A percentile compares a stretch with the other conserved stretches of the same genome.
phyloP scores from a whole-genome alignment of 2,888 invertebrate genomes.

The Sesia apiformis region DNA sequence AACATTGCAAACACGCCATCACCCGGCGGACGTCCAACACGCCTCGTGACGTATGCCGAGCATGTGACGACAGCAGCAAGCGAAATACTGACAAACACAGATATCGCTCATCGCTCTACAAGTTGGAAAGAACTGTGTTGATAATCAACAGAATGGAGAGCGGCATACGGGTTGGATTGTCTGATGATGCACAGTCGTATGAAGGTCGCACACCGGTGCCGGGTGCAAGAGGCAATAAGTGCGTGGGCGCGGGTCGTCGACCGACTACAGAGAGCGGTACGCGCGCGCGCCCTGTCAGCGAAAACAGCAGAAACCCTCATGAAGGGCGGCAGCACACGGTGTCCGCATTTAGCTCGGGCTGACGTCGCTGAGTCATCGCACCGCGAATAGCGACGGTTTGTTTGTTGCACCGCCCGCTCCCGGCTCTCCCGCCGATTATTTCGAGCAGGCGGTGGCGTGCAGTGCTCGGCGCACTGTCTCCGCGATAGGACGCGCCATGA shows the following conservation, averaged over 20 bases:
- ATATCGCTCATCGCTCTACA: too few relatives aligned
- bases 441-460: conserved; percentile 42
- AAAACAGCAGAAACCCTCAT: conserved; percentile 65
- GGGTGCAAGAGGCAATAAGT: conserved; percentile 46
- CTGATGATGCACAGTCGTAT: not conserved
- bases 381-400: conserved; percentile 69
- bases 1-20: conserved; percentile 11
- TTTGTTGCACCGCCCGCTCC: conserved; percentile 69
- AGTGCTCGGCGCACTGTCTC: conserved; percentile 59
- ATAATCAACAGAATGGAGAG: too few relatives aligned
- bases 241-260: conserved; percentile 67
- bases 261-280: conserved; percentile 45
- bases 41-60: conserved; percentile 11
- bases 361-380: conserved; percentile 66
- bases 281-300: conserved; percentile 55
- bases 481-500: conserved; percentile 56
- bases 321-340: conserved; percentile 70
- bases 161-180: conserved; percentile 6
- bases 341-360: conserved; percentile 72
- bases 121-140: too few relatives aligned
- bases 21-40: conserved; percentile 5
- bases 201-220: conserved; percentile 23
- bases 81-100: not conserved
- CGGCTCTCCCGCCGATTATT: conserved; percentile 63
- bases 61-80: conserved; percentile 16